phyloP scores from a whole-genome alignment of 2,797 vertebrate genomes.

The Clarias pachynema region DNA sequence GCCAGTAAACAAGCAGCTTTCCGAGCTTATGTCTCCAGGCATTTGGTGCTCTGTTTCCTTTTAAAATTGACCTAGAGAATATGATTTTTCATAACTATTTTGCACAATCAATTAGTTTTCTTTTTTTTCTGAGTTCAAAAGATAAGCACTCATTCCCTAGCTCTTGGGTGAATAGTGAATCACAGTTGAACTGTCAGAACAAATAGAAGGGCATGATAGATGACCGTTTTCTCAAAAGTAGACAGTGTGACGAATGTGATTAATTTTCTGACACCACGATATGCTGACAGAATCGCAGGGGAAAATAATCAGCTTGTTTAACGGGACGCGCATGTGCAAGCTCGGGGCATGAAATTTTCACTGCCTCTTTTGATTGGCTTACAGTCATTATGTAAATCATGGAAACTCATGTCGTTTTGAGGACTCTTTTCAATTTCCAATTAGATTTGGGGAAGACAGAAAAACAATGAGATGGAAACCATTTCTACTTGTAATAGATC shows the following conservation, averaged over 20 bases:
- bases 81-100: conserved; percentile 63
- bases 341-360: conserved; percentile 45
- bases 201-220: conserved; percentile 69
- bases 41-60: conserved; percentile 48
- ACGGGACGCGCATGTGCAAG: conserved; percentile 57
- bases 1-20: conserved; percentile 51
- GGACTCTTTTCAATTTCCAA: conserved; percentile 68
- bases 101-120: conserved; percentile 69
- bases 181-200: conserved; percentile 55
- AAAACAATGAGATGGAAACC: conserved; percentile 66
- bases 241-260: conserved; percentile 75
- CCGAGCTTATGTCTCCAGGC: conserved; percentile 38
- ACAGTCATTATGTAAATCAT: conserved; percentile 67
- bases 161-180: conserved; percentile 55
- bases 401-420: conserved; percentile 62
- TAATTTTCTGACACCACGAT: conserved; percentile 71
- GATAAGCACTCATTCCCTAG: conserved; percentile 41
- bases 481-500: conserved; percentile 17
- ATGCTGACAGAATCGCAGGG: conserved; percentile 57
- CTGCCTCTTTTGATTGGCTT: conserved; percentile 69
- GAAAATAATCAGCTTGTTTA: conserved; percentile 59
- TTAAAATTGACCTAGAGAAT: conserved; percentile 58
- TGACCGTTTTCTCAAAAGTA: conserved; percentile 67
- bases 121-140: conserved; percentile 61
- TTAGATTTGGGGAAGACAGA: conserved; percentile 62